Percentiles rank a stretch among this genome's conserved stretches.
Conservation (phyloP, 1,140 invertebrate species). For the Antheraea pernyi region DNA sequence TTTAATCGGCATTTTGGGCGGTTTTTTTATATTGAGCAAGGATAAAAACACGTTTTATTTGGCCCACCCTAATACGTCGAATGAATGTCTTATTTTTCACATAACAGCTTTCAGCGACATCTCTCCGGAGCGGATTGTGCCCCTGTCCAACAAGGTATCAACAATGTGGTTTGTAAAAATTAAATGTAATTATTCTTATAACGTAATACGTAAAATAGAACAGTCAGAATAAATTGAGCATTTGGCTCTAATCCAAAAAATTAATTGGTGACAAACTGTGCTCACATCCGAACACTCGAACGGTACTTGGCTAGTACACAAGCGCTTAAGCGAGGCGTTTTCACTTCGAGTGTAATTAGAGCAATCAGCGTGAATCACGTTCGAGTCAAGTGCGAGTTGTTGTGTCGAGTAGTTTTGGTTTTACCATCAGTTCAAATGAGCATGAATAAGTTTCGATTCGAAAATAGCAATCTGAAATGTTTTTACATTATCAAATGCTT, state of each 20-base stretch:
- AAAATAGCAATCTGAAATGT: background rate
- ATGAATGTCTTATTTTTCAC: too few relatives aligned
- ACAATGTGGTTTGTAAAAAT: too few relatives aligned
- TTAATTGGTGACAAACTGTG: constrained; percentile 45
- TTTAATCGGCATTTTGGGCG: too few relatives aligned
- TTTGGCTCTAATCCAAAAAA: constrained; percentile 57
- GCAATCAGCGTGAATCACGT: constrained; percentile 55
- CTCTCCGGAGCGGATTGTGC: too few relatives aligned
- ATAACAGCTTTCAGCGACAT: too few relatives aligned
- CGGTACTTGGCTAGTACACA: constrained; percentile 26
- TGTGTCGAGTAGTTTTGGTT: constrained; percentile 21
- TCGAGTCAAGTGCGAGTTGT: constrained; percentile 35
- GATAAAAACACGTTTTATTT: too few relatives aligned
- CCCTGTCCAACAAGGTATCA: too few relatives aligned
- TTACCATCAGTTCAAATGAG: background rate
- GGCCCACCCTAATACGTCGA: too few relatives aligned
- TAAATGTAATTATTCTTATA: too few relatives aligned
- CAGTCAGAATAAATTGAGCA: constrained; percentile 3
- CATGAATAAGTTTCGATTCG: background rate
- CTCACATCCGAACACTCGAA: constrained; percentile 8
- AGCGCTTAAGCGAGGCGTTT: constrained; percentile 27
- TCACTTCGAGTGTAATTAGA: constrained; percentile 49
- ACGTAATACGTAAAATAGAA: background rate
- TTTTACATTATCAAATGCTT: too few relatives aligned
- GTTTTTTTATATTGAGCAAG: too few relatives aligned